Conservation (phyloP, 2,888 invertebrate genomes). For the Entomobrya multifasciata region DNA sequence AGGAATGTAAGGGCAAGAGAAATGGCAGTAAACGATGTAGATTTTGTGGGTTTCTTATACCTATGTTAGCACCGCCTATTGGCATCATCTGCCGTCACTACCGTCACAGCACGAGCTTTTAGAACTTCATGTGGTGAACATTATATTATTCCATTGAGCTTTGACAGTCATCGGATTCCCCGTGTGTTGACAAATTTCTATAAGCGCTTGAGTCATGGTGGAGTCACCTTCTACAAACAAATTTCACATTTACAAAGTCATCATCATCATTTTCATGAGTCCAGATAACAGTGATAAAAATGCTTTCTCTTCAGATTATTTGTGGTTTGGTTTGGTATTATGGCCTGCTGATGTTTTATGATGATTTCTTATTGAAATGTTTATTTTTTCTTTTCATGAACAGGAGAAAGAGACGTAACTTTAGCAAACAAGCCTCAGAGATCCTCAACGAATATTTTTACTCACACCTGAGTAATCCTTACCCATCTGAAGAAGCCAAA, state of each 20-base stretch:
- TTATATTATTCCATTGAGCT: slow-evolving; percentile 50
- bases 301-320: slow-evolving; percentile 22
- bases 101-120: slow-evolving; percentile 61
- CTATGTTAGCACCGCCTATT: slow-evolving; percentile 58
- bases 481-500: slow-evolving; percentile 99
- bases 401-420: slow-evolving; percentile 97
- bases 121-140: slow-evolving; percentile 60
- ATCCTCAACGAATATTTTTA: slow-evolving; percentile 99
- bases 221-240: slow-evolving; percentile 46
- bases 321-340: not conserved
- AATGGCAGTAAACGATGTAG: too few relatives aligned
- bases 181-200: slow-evolving; percentile 59
- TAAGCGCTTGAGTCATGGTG: slow-evolving; percentile 19
- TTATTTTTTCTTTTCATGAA: slow-evolving; percentile 49
- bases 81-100: slow-evolving; percentile 61
- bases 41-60: not conserved
- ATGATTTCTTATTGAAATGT: slow-evolving; percentile 23
- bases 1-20: not conserved
- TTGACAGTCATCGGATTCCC: slow-evolving; percentile 49
- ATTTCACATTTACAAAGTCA: slow-evolving; percentile 23
- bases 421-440: slow-evolving; percentile 99
- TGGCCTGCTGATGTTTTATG: not conserved
- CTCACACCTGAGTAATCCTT: slow-evolving; percentile 99
- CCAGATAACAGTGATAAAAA: slow-evolving; percentile 28
- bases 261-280: not conserved